Conservation (phyloP, 1,140 invertebrate genomes). For the Anthonomus grandis region DNA sequence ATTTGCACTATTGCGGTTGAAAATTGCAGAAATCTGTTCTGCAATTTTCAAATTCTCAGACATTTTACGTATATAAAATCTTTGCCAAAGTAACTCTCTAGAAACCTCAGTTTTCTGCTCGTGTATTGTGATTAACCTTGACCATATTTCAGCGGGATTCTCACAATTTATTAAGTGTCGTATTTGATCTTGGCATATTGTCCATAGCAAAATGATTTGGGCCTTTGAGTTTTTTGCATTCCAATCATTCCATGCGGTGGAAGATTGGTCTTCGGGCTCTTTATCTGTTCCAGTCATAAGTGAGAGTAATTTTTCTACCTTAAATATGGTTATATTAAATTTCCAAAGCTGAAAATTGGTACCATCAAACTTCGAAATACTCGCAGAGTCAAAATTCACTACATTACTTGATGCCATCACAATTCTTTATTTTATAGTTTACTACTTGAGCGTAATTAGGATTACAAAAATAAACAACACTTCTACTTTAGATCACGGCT, state of each 20-base stretch:
- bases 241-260: slow-evolving; percentile 15
- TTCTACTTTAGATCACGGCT: no score
- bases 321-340: slow-evolving; percentile 15
- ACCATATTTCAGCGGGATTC: slow-evolving; percentile 44
- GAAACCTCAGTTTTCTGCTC: slow-evolving; percentile 39
- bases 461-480: no score
- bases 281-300: slow-evolving; percentile 7
- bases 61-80: slow-evolving; percentile 15
- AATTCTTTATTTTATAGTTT: slow-evolving; percentile 9
- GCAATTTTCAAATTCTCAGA: slow-evolving; percentile 12
- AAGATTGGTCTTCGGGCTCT: slow-evolving; percentile 4
- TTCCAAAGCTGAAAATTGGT: slow-evolving; percentile 16
- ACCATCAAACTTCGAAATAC: slow-evolving; percentile 16
- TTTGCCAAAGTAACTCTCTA: slow-evolving; percentile 25
- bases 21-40: slow-evolving; percentile 15
- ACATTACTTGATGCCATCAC: background rate
- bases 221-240: slow-evolving; percentile 25
- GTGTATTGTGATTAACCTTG: slow-evolving; percentile 38
- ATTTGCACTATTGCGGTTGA: slow-evolving; percentile 15
- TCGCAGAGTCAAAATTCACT: slow-evolving; percentile 11
- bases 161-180: slow-evolving; percentile 40
- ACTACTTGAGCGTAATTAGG: slow-evolving; percentile 17
- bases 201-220: no score
- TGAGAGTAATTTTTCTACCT: slow-evolving; percentile 9
- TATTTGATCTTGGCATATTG: slow-evolving; percentile 34